Percentiles rank a stretch among this genome's conserved stretches.
Conservation (phyloP, 2,888 invertebrate species). For the Aethes cnicana region DNA sequence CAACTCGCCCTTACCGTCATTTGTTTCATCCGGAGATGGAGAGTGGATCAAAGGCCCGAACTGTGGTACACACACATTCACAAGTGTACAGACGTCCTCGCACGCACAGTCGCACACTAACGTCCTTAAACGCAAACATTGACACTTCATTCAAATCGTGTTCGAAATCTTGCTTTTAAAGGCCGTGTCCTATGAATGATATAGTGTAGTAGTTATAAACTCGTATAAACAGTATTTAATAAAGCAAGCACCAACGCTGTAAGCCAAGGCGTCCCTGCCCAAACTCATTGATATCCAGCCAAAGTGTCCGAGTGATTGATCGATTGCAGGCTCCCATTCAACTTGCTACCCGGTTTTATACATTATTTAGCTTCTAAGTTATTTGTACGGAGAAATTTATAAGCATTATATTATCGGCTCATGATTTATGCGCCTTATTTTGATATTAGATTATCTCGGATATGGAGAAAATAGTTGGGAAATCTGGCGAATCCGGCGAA, state of each 20-base stretch:
- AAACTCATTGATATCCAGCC: conserved; percentile 49
- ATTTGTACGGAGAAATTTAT: conserved; percentile 37
- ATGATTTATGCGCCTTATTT: conserved; percentile 6
- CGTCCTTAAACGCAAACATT: too few relatives aligned
- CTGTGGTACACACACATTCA: too few relatives aligned
- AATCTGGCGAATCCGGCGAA: too few relatives aligned
- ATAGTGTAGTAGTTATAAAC: background rate
- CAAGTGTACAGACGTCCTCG: too few relatives aligned
- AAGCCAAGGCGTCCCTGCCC: conserved; percentile 32
- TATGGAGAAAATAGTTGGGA: background rate
- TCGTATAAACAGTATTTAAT: conserved; percentile 34
- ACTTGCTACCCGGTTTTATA: conserved; percentile 40
- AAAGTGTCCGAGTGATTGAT: conserved; percentile 66
- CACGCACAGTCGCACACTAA: too few relatives aligned
- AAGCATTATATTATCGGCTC: conserved; percentile 1
- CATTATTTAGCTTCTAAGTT: conserved; percentile 49
- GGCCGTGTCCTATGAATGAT: too few relatives aligned
- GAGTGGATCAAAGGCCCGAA: too few relatives aligned
- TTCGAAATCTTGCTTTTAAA: too few relatives aligned
- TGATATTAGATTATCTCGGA: background rate
- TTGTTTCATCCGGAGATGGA: too few relatives aligned
- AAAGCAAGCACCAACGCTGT: conserved; percentile 39
- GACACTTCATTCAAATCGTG: too few relatives aligned
- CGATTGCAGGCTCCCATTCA: conserved; percentile 46
- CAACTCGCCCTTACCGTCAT: too few relatives aligned